Evolutionary conservation across 30 jellyfish, hydroid and myxozoan genomes (phyloP), one percentile per base, ranked within the genome.

Genomic region (Turritopsis rubra): DNA sequence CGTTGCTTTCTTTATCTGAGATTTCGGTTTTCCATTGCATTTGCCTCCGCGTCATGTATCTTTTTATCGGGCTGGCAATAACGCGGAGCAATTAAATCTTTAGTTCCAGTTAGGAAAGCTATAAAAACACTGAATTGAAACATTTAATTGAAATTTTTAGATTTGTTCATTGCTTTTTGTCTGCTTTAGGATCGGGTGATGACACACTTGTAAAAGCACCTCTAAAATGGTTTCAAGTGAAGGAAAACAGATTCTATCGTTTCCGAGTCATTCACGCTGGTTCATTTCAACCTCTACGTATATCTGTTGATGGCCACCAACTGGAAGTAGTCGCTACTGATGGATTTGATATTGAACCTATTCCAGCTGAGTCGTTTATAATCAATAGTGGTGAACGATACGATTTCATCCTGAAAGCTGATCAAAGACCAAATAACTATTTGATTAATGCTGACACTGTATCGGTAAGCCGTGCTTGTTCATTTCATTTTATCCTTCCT

Each of bases 201-300:
- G 60, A 41, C 5, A 41, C 60, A n/a, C 29, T 52, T 24, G 96
- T 41, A 41, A 13, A 81, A 25, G 88, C 92, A 18, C 98, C 98
- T 19, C 29, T 91, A 53, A 74, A 90, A 1, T 81, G 95, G 95
- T 91, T 53, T 80, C 79, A 78, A 54, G 96, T 91, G 54, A 83
- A 83, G 23, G 53, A 79, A 21, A 41, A 3, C 13, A 95, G 98
- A 78, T 73, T 81, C 28, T 89, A 88, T 16, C 90, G 98, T 13
- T 91, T 91, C 76, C 87, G 98, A 54, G 96, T 87, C 72, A 91
- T 91, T 5, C 89, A 84, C 68, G 95, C 84, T 0, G 98, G 98
- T 18, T 29, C 93, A 26, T 82, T 91, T 28, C 84, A 91, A 68
- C 98, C 98, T 18, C 16, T 91, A 28, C 86, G 98, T 41, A 75